A percentile compares a stretch with the other conserved stretches of the same genome.
Evolutionary conservation across 2,113 vertebrate species (phyloP).

Genomic region (Carollia perspicillata): DNA sequence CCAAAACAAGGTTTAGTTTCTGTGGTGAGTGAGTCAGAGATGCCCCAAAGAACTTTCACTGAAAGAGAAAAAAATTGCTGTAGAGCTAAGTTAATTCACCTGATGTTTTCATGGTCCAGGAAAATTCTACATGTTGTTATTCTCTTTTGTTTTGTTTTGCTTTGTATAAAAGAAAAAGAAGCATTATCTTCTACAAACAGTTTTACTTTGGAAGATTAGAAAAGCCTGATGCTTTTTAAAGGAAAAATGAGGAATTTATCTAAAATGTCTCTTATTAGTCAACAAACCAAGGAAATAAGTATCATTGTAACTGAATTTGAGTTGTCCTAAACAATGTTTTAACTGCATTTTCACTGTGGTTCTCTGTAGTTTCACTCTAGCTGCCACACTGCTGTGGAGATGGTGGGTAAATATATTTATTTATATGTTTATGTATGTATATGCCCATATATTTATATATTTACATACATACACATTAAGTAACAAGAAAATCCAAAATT

Average conservation of each 20-base stretch:
- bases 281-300: not conserved
- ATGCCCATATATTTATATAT: not conserved
- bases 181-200: constrained; percentile 3
- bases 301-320: not conserved
- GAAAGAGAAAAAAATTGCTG: constrained; percentile 65
- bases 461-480: not conserved
- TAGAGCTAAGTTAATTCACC: not conserved
- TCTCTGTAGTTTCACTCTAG: not conserved
- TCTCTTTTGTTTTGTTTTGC: constrained; percentile 47
- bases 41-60: constrained; percentile 40
- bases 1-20: constrained; percentile 57
- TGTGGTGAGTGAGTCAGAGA: constrained; percentile 54
- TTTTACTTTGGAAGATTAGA: not conserved
- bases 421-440: not conserved
- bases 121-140: not conserved
- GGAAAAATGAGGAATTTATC: not conserved
- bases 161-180: not conserved
- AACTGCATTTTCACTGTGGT: not conserved
- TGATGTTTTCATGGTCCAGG: constrained; percentile 55
- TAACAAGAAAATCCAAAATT: not conserved
- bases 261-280: not conserved
- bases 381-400: not conserved
- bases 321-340: not conserved
- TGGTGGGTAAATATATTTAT: not conserved
- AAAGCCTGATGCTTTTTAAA: constrained; percentile 27